Evolutionary conservation across 1,140 invertebrate genomes (phyloP), one percentile per base, ranked within the genome.

Genomic region (Euura lappo): DNA sequence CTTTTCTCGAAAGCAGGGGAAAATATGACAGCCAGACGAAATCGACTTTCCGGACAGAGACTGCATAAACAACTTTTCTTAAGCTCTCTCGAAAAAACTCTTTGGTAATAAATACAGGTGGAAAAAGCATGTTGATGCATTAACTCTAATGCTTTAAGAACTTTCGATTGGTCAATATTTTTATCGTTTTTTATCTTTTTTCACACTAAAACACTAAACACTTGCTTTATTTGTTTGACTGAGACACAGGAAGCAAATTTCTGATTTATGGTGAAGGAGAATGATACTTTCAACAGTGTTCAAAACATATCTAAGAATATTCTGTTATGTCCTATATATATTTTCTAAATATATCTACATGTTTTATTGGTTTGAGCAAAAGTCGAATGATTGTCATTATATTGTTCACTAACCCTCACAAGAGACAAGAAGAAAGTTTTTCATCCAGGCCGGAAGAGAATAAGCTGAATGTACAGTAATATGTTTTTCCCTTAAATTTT

Each of bases 1-100:
- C 45, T 70, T 43, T 70, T 70, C 45, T 70, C 69, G 45, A 71
- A 65, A 71, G 70, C 60, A 13, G 70, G 70, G 7, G 45, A 71
- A 71, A 71, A 45, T 71, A 13, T 71, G 44, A 71, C 70, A 60
- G 13, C 46, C n/a, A 47, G 11, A 10, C n/a, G 70, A 65, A 71
- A 71, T 46, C 11, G 69, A 45, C 68, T 72, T 51, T 51, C 47
- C 47, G 47, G 47, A 6, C 6, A 51, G 11, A 51, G 47, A 11
- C 47, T 51, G 47, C 47, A 51, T 11, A 51, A 51, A 51, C 47
- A 51, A 51, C 47, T 51, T 51, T 51, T 51, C 47, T 11, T 51
- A 51, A 51, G 47, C 47, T 51, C 47, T 51, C 47, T 51, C 47
- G 47, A 51, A 51, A 51, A 51, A 51, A 51, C 47, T 7, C 11